Evolutionary conservation across 2,113 vertebrate species (phyloP).

Genomic region (Kryptolebias marmoratus): DNA sequence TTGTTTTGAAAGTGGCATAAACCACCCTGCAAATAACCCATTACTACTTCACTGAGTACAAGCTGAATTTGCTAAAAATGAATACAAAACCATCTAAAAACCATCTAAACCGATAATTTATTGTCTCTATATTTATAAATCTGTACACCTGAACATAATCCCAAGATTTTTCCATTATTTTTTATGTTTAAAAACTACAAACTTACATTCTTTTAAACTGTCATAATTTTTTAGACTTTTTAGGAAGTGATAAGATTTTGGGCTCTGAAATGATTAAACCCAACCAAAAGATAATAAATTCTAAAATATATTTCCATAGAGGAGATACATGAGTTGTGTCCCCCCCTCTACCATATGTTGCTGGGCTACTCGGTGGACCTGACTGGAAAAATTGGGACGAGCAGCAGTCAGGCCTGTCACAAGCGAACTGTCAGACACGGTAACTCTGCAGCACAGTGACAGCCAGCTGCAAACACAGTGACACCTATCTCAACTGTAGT

Average conservation of each 20-base stretch:
- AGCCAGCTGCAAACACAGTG: constrained; percentile 52
- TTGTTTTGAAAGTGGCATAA: no score
- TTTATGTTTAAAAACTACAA: no score
- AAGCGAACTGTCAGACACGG: constrained; percentile 29
- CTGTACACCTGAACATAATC: no score
- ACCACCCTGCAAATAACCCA: no score
- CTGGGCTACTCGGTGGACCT: constrained; percentile 4
- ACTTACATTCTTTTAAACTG: no score
- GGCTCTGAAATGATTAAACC: neutral
- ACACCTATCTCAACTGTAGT: constrained; percentile 37
- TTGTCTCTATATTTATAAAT: no score
- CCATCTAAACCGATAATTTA: no score
- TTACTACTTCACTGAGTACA: no score
- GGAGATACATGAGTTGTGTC: neutral
- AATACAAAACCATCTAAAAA: no score
- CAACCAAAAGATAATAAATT: neutral
- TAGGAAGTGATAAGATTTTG: neutral
- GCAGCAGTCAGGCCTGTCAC: constrained; percentile 44
- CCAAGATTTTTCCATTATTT: no score
- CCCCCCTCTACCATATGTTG: constrained; percentile 4
- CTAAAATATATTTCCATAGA: neutral
- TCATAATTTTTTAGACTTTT: no score
- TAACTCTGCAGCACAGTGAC: constrained; percentile 36
- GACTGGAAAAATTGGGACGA: constrained; percentile 37
- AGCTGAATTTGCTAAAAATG: no score